Evolutionary conservation across 2,888 invertebrate species (phyloP).

Genomic region (Himalopsyche kuldschensis): DNA sequence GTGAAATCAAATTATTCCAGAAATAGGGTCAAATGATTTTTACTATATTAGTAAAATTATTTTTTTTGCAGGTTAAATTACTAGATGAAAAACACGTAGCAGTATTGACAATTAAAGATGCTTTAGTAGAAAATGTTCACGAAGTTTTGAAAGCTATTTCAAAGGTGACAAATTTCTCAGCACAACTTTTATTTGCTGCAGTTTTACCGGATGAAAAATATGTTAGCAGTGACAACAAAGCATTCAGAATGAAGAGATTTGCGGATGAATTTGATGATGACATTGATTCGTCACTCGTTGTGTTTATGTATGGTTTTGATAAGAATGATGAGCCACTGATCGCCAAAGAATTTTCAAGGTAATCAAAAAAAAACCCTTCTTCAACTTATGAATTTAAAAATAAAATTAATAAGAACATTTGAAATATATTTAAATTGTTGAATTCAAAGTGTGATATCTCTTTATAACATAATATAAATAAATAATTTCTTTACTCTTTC

Average conservation of each 20-base stretch:
- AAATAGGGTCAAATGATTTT: too few species aligned
- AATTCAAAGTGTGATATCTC: too few species aligned
- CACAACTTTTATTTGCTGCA: slow-evolving; percentile 51
- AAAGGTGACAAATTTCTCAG: slow-evolving; percentile 48
- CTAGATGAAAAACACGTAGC: slow-evolving; percentile 51
- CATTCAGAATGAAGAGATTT: background rate
- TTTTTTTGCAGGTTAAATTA: slow-evolving; percentile 52
- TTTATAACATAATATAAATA: too few species aligned
- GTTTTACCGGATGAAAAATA: slow-evolving; percentile 46
- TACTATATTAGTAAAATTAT: background rate
- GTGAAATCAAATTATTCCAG: too few species aligned
- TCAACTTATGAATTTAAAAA: too few species aligned
- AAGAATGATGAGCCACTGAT: background rate
- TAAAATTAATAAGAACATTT: too few species aligned
- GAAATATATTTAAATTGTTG: too few species aligned
- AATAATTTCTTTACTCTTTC: too few species aligned
- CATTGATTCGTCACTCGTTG: slow-evolving; percentile 33
- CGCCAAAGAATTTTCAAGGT: slow-evolving; percentile 5
- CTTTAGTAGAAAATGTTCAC: slow-evolving; percentile 51
- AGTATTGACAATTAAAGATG: slow-evolving; percentile 50
- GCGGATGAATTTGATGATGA: slow-evolving; percentile 18
- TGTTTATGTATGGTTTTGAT: slow-evolving; percentile 41
- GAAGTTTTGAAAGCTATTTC: slow-evolving; percentile 47
- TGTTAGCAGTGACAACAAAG: background rate
- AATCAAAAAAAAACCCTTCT: background rate